Percentiles rank a stretch among this genome's conserved stretches.
Conservation (phyloP, 2,113 vertebrate species). For the Delphinapterus leucas region DNA sequence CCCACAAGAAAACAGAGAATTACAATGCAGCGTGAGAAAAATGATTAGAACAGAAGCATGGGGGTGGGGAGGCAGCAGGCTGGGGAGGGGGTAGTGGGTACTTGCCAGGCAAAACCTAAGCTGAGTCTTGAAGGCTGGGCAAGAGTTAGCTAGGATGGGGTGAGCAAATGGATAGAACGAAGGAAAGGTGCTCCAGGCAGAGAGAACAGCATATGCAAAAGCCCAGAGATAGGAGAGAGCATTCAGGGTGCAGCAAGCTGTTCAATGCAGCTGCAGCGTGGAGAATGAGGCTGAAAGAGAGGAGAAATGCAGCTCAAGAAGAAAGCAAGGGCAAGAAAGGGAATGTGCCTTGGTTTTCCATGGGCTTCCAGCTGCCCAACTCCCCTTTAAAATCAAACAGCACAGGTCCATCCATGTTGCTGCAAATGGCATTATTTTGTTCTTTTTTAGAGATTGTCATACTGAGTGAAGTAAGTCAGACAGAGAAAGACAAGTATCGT, state of each 20-base stretch:
- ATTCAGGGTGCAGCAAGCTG: background rate
- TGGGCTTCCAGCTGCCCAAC: background rate
- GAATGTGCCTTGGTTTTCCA: background rate
- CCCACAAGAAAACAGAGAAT: background rate
- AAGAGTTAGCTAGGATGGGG: background rate
- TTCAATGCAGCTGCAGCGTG: accelerated
- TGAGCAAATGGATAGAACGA: accelerated
- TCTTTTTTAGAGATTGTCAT: too few species aligned
- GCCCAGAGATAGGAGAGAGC: background rate
- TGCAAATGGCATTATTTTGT: too few species aligned
- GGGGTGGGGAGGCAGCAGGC: background rate
- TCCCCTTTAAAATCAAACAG: background rate
- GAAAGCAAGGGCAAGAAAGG: background rate
- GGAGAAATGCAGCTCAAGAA: background rate
- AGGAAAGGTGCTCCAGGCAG: background rate
- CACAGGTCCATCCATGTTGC: background rate
- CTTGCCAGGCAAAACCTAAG: background rate
- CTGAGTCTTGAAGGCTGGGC: background rate
- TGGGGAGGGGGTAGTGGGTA: accelerated
- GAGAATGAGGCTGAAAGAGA: background rate
- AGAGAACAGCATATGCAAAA: background rate
- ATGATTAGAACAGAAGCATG: accelerated
- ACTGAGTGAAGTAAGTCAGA: too few species aligned
- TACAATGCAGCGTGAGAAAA: background rate
- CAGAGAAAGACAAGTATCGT: too few species aligned